Conservation (phyloP, 2,888 invertebrate genomes). For the Gasteruption jaculator region DNA sequence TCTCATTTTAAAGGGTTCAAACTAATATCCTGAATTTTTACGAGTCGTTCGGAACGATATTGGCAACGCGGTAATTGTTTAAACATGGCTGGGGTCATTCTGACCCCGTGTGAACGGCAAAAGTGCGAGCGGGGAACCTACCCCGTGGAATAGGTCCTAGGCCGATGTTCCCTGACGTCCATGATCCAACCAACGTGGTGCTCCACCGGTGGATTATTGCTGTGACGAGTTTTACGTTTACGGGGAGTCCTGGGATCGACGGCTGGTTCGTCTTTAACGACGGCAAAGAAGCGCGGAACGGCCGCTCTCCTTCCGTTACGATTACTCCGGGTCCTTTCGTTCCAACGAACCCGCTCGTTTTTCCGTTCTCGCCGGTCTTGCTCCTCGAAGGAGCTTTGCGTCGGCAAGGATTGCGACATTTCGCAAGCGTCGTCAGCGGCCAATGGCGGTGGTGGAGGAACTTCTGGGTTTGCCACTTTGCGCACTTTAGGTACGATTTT, state of each 20-base stretch:
- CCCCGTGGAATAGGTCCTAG: conserved; percentile 75
- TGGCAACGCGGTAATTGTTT: no score
- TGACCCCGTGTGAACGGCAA: no score
- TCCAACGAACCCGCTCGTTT: conserved; percentile 34
- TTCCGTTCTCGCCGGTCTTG: conserved; percentile 37
- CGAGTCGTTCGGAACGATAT: no score
- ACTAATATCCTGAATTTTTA: no score
- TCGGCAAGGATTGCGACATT: conserved; percentile 32
- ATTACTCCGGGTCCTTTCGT: conserved; percentile 30
- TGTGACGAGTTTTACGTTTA: conserved; percentile 89
- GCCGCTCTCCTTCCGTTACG: conserved; percentile 50
- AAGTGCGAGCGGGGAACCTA: no score
- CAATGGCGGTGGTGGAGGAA: conserved; percentile 79
- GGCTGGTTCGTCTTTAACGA: conserved; percentile 71
- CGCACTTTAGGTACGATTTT: conserved; percentile 67
- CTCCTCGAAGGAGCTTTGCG: conserved; percentile 22
- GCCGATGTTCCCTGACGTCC: conserved; percentile 81
- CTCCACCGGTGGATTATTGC: conserved; percentile 88
- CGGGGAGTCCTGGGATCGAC: conserved; percentile 67
- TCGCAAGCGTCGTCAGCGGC: conserved; percentile 45
- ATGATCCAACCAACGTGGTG: conserved; percentile 98
- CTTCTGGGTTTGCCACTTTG: conserved; percentile 66
- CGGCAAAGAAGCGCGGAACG: conserved; percentile 89
- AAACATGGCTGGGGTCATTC: no score
- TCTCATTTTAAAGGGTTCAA: no score